Evolutionary conservation across 2,888 invertebrate genomes (phyloP), one percentile per base, ranked within the genome.

Genomic region (Coronaproctus castanopsis): DNA sequence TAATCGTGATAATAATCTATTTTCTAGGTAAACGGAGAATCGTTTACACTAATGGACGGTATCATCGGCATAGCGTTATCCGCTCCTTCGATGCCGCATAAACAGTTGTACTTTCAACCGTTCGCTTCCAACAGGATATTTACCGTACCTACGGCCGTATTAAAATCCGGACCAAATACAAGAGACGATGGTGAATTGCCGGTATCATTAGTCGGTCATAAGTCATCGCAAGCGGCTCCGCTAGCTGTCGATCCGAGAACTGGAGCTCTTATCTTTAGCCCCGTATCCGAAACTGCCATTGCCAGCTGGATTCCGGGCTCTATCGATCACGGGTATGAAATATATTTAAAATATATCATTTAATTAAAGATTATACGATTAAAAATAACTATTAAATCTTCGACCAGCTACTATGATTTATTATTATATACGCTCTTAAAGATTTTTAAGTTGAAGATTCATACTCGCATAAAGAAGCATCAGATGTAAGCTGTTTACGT

Each of bases 161-260:
- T 89, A 19, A 78, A 80, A 1, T 78, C 82, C 1, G 87, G 87
- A 1, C 87, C 87, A 0, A 67, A 67, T 52, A 77, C 80, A 1
- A 78, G 81, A 0, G 80, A 80, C 65, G 81, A 80, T 49, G 78
- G 82, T 53, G 80, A 81, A 63, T 70, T 88, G 57, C 86, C 86
- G 1, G 82, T 88, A 0, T 79, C 80, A 63, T 73, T 87, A 54
- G 84, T 87, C 18, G 88, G 88, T 0, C 82, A 81, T 67, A 88
- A 89, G 71, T 85, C 87, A 0, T 88, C 88, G 0, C 87, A 87
- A 70, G 87, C 88, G 2, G 76, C 88, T 5, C 84, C 83, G 0
- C 68, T 88, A 21, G 78, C 82, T 0, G 78, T 86, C 0, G 83
- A 86, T 64, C 80, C 81, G 0, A 73, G 76, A 0, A 85, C 85